These are phyloP conservation scores for Drosophila nr. fundita DNA, from an alignment of 2,888 invertebrate species.

Conservation along the genomic window DNA sequence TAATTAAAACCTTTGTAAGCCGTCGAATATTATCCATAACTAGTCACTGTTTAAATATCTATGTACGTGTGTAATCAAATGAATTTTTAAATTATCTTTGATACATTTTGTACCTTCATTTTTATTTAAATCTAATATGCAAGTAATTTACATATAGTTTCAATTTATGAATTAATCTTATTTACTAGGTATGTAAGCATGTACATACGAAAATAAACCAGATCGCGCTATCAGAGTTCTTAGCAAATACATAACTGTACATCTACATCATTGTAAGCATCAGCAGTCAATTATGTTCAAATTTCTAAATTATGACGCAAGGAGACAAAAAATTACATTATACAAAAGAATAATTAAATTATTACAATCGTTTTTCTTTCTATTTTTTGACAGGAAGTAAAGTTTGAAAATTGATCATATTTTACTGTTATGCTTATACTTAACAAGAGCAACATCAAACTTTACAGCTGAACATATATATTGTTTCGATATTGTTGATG, in stretches of 20 bases:
- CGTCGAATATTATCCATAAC: not conserved
- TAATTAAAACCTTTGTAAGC: not conserved
- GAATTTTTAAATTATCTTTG: not conserved
- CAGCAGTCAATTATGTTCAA: not conserved
- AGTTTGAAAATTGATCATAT: not conserved
- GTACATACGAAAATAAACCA: not conserved
- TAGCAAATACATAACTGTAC: not conserved
- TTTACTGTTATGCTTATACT: not conserved
- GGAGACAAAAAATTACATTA: not conserved
- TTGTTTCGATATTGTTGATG: not conserved
- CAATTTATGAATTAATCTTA: not conserved
- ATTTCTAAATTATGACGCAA: not conserved
- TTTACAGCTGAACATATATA: not conserved
- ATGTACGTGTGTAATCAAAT: not conserved
- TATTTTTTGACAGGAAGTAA: not conserved
- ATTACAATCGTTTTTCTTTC: not conserved
- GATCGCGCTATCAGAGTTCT: not conserved
- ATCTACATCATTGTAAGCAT: not conserved
- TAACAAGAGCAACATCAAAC: not conserved
- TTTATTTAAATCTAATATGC: constrained; percentile 1
- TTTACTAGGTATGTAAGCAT: not conserved
- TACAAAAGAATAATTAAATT: not conserved
- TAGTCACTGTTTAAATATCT: not conserved
- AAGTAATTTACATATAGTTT: not conserved
- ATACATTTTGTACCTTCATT: constrained; percentile 1